A percentile compares a stretch with the other conserved stretches of the same genome.
phyloP scores from a whole-genome alignment of 1,140 invertebrate species.

The Ditylenchus dipsaci region DNA sequence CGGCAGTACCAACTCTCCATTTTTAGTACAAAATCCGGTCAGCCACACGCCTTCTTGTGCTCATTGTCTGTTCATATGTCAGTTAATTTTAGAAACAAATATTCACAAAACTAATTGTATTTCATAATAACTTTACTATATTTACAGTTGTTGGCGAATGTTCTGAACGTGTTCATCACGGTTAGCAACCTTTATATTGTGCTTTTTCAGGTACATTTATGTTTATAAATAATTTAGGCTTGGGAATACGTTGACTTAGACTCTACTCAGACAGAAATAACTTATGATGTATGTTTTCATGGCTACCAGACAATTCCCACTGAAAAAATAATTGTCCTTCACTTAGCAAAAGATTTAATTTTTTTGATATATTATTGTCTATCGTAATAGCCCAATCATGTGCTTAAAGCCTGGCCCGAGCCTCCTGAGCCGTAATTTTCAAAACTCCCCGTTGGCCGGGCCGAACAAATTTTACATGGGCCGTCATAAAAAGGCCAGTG shows the following conservation, averaged over 20 bases:
- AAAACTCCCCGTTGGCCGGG: too few relatives aligned
- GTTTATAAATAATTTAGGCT: slow-evolving; percentile 2
- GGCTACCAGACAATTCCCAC: not conserved
- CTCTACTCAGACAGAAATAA: slow-evolving; percentile 33
- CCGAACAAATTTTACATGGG: too few relatives aligned
- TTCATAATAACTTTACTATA: not conserved
- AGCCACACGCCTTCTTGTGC: slow-evolving; percentile 38
- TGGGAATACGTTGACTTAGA: slow-evolving; percentile 46
- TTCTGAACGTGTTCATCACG: slow-evolving; percentile 42
- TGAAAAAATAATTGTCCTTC: too few relatives aligned
- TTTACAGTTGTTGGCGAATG: slow-evolving; percentile 27
- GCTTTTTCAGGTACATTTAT: too few relatives aligned
- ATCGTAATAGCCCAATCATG: too few relatives aligned
- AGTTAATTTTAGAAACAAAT: not conserved
- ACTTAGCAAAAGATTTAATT: too few relatives aligned
- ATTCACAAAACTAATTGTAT: not conserved
- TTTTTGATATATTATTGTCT: too few relatives aligned
- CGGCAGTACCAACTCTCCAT: not conserved
- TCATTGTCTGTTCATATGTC: slow-evolving; percentile 48
- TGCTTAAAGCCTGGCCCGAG: too few relatives aligned
- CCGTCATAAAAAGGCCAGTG: too few relatives aligned
- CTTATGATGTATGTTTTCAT: slow-evolving; percentile 21
- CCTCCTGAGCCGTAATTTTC: too few relatives aligned
- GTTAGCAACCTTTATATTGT: too few relatives aligned
- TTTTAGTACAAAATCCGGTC: slow-evolving; percentile 45